phyloP scores from a whole-genome alignment of 2,888 invertebrate genomes.

The Petrolisthes manimaculis region DNA sequence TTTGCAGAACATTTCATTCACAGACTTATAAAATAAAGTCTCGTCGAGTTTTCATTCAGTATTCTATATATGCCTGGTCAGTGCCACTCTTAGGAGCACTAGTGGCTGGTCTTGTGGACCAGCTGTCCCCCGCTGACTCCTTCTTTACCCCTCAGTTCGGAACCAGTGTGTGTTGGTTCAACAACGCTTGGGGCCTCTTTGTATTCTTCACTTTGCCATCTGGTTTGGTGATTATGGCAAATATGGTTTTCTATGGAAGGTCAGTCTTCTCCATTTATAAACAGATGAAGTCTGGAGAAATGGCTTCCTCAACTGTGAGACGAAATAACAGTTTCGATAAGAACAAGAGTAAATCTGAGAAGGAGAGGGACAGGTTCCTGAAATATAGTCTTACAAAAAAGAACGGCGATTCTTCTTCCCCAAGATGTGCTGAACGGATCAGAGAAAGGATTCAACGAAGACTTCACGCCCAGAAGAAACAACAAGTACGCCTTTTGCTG shows the following conservation, averaged over 20 bases:
- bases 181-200: slow-evolving; percentile 68
- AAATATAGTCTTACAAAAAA: neutral
- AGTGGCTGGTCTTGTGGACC: slow-evolving; percentile 64
- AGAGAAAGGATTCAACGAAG: slow-evolving; percentile 49
- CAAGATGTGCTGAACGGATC: slow-evolving; percentile 40
- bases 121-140: slow-evolving; percentile 31
- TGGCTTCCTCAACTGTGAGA: slow-evolving; percentile 46
- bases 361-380: slow-evolving; percentile 28
- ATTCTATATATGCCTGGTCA: slow-evolving; percentile 70
- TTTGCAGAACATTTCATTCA: slow-evolving; percentile 70
- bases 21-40: slow-evolving; percentile 55
- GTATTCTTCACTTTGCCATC: slow-evolving; percentile 71
- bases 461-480: slow-evolving; percentile 46
- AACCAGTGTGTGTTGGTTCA: slow-evolving; percentile 70
- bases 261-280: slow-evolving; percentile 68
- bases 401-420: neutral
- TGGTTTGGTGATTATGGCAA: slow-evolving; percentile 69
- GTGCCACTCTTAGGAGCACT: slow-evolving; percentile 68
- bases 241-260: slow-evolving; percentile 69
- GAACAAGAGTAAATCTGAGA: too few relatives aligned
- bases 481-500: slow-evolving; percentile 67
- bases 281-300: slow-evolving; percentile 52
- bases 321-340: neutral
- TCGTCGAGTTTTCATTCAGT: slow-evolving; percentile 67
- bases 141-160: slow-evolving; percentile 57